A percentile compares a stretch with the other conserved stretches of the same genome.
phyloP scores from a whole-genome alignment of 2,888 invertebrate species.

The Lepidonotus clava region DNA sequence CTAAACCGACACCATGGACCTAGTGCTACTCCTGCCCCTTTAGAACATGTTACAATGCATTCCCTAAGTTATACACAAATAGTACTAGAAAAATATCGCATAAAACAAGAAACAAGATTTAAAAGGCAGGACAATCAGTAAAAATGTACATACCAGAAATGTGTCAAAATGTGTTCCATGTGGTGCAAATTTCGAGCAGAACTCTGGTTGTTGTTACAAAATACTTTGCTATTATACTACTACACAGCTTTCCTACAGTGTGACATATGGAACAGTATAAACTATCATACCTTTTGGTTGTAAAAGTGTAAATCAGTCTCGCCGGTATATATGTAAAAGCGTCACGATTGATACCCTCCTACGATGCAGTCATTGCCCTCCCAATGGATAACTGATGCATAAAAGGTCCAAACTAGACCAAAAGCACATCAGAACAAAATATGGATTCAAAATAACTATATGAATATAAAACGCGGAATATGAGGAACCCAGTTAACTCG shows the following conservation, averaged over 20 bases:
- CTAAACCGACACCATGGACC: not conserved
- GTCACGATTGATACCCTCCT: not conserved
- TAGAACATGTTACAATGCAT: conserved; percentile 2
- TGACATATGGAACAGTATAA: conserved; percentile 42
- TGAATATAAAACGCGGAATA: conserved; percentile 8
- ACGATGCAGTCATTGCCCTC: not conserved
- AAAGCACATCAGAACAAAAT: conserved; percentile 1
- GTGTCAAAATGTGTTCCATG: too few species aligned
- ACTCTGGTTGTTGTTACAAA: not conserved
- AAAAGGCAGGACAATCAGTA: not conserved
- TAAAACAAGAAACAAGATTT: not conserved
- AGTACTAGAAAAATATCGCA: conserved; percentile 38
- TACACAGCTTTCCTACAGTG: conserved; percentile 11
- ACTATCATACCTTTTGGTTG: conserved; percentile 1
- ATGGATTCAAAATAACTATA: not conserved
- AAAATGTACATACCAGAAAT: not conserved
- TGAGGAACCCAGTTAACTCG: not conserved
- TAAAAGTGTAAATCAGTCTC: conserved; percentile 12
- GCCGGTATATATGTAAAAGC: conserved; percentile 27
- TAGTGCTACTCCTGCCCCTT: not conserved
- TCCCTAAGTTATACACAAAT: conserved; percentile 41
- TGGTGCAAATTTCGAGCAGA: too few species aligned
- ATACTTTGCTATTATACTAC: not conserved
- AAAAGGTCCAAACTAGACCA: conserved; percentile 3
- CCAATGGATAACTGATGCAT: not conserved